Conservation (phyloP, 2,113 vertebrate species). For the Sisor rabdophorus region DNA sequence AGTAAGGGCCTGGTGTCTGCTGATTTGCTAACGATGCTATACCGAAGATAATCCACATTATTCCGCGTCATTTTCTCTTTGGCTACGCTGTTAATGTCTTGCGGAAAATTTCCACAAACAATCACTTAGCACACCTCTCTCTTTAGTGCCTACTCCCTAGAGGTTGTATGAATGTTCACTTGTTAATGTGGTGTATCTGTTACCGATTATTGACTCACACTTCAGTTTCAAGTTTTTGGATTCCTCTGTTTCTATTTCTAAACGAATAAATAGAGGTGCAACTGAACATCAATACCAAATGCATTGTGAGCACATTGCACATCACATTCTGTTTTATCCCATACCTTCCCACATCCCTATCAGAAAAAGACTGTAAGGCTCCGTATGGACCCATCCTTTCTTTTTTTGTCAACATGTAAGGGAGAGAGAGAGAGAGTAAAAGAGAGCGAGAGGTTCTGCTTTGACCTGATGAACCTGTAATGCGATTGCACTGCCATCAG, state of each 20-base stretch:
- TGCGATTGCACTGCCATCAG: conserved; percentile 35
- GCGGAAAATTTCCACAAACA: too few relatives aligned
- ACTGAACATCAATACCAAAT: not conserved
- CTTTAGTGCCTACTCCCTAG: too few relatives aligned
- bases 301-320: not conserved
- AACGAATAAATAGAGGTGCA: not conserved
- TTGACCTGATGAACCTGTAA: conserved; percentile 31
- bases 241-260: not conserved
- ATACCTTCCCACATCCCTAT: not conserved
- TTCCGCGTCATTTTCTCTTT: too few relatives aligned
- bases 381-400: conserved; percentile 6
- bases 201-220: not conserved
- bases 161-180: too few relatives aligned
- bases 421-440: not conserved
- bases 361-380: not conserved
- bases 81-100: too few relatives aligned
- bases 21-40: too few relatives aligned
- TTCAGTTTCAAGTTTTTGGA: not conserved
- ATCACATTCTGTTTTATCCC: not conserved
- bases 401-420: not conserved
- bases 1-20: too few relatives aligned
- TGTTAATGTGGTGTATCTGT: not conserved
- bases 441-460: not conserved
- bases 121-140: too few relatives aligned
- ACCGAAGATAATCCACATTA: too few relatives aligned